Base-by-base conservation (phyloP, 2,797 vertebrate species). In the Sparus aurata region DNA sequence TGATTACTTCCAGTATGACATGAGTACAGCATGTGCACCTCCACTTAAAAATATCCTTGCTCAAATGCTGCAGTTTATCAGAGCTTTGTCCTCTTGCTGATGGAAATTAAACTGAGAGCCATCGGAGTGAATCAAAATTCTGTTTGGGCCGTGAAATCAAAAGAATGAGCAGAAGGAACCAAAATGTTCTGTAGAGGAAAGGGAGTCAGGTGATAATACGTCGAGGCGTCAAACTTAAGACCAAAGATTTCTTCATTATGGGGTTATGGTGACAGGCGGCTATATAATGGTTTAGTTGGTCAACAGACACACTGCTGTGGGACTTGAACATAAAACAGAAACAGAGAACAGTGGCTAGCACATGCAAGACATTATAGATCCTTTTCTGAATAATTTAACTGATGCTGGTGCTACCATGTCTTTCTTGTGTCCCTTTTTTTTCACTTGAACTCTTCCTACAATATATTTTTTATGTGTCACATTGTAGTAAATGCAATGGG, bases 381-480 rank as follows among this genome's bases (percentile, higher is more conserved):
- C 67, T 78, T 80, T 64, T 80, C 60, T 52, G 53, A 65, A 34
- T 17, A 18, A 58, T 66, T 59, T 73, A 75, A 84, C 46, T 79
- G 77, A 55, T 16, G 47, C 45, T 50, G 53, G 38, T 50, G 4
- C 12, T 61, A 53, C 49, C 60, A 54, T 64, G 25, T 41, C 66
- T 52, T 34, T 45, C 52, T 54, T 23, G 18, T 76, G 1, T 52
- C 13, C 9, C 23, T 25, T 43, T 52, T 30, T 73, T 67, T 54
- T 63, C 10, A 41, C 11, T 55, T 46, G 12, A 83, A 45, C 30
- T 65, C 20, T 83, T 73, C 30, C 25, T 17, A 34, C 11, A 65
- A 12, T 76, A 18, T 4, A 47, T 53, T 72, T 62, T 67, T 12
- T 18, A 58, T 57, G 13, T 62, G 30, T 71, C 63, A 57, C 20